phyloP scores from a whole-genome alignment of 2,113 vertebrate genomes.

The Tetrao urogallus region DNA sequence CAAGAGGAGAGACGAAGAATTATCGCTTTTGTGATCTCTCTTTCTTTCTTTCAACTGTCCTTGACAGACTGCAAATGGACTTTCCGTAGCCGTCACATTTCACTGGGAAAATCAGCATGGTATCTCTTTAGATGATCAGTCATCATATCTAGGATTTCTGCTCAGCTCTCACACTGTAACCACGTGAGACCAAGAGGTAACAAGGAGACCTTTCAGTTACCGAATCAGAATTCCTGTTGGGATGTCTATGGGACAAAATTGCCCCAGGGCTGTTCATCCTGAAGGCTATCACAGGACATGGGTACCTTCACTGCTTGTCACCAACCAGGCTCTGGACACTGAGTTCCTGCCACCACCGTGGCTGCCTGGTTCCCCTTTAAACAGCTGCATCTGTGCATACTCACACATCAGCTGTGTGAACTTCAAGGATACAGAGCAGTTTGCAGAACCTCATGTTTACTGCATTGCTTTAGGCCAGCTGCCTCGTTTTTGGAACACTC shows the following conservation, averaged over 20 bases:
- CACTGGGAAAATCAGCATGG: neutral
- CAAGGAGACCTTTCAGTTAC: neutral
- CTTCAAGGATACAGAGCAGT: neutral
- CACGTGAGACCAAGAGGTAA: neutral
- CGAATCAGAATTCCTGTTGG: neutral
- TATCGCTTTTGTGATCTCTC: conserved; percentile 16
- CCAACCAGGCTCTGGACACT: neutral
- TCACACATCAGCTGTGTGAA: neutral
- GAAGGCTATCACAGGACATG: neutral
- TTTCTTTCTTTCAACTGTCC: conserved; percentile 8
- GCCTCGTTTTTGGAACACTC: neutral
- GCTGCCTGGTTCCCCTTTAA: neutral
- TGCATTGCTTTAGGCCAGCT: neutral
- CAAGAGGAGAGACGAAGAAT: conserved; percentile 22
- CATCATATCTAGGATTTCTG: neutral
- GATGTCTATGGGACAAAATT: neutral
- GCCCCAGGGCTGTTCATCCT: neutral
- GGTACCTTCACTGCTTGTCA: neutral
- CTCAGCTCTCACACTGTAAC: neutral
- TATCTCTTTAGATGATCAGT: neutral
- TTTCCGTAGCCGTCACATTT: conserved; percentile 18
- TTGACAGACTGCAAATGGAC: conserved; percentile 38
- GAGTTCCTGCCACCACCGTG: neutral
- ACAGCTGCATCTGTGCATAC: neutral
- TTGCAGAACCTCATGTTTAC: neutral